Percentiles rank a stretch among this genome's conserved stretches.
These are phyloP conservation scores for Globia sparganii DNA, from an alignment of 2,888 invertebrate genomes.

Conservation along the genomic window DNA sequence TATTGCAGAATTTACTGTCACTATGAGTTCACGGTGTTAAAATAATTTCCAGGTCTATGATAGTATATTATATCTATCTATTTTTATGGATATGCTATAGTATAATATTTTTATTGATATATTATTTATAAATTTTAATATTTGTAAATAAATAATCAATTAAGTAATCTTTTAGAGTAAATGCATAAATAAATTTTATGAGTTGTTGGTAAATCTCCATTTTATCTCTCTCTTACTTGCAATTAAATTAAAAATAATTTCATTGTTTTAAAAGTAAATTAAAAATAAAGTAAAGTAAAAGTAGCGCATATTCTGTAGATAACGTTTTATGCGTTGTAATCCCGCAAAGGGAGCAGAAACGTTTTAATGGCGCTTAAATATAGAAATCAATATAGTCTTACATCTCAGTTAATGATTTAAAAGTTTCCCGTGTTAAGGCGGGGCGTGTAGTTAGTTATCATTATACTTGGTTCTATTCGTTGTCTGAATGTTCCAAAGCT, in stretches of 20 bases:
- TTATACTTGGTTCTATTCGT: conserved; percentile 45
- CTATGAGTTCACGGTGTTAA: conserved; percentile 24
- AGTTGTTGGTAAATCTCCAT: neutral
- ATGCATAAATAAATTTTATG: neutral
- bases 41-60: conserved; percentile 20
- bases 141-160: conserved; percentile 27
- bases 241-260: neutral
- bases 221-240: neutral
- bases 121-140: conserved; percentile 36
- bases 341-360: conserved; percentile 21
- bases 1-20: conserved; percentile 22
- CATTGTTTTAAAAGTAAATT: conserved; percentile 13
- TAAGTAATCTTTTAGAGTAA: conserved; percentile 2
- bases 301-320: neutral
- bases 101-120: conserved; percentile 44
- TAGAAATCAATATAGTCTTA: neutral
- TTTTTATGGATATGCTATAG: conserved; percentile 34
- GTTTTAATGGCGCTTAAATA: neutral
- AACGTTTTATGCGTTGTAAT: neutral
- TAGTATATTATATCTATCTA: conserved; percentile 48
- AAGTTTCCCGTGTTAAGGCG: conserved; percentile 4
- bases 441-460: conserved; percentile 35
- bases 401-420: neutral
- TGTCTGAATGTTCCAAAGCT: conserved; percentile 50
- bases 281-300: neutral